Percentiles rank a stretch among this genome's conserved stretches.
Conservation (phyloP, 2,797 vertebrate species). For the Mastacembelus armatus region DNA sequence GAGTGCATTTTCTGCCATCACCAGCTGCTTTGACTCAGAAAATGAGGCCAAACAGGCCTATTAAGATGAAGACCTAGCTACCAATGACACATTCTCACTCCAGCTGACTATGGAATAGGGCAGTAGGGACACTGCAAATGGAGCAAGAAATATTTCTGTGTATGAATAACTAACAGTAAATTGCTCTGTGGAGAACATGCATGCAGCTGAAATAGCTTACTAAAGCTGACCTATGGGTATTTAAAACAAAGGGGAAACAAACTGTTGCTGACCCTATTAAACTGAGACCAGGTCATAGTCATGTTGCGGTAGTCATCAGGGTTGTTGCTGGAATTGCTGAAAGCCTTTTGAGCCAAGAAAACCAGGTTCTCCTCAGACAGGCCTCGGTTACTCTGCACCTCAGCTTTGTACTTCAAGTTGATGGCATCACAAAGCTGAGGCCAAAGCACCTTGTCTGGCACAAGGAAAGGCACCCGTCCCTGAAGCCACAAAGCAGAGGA, state of each 20-base stretch:
- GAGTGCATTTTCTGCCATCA: slow-evolving; percentile 40
- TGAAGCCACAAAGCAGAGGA: slow-evolving; percentile 55
- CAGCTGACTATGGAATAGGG: slow-evolving; percentile 23
- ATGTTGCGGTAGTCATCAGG: slow-evolving; percentile 92
- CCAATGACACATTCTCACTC: slow-evolving; percentile 46
- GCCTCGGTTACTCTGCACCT: slow-evolving; percentile 95
- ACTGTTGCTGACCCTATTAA: slow-evolving; percentile 89
- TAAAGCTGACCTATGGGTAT: slow-evolving; percentile 23
- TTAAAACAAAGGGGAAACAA: slow-evolving; percentile 21
- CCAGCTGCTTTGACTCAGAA: slow-evolving; percentile 53
- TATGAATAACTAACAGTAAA: slow-evolving; percentile 53
- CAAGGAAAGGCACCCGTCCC: slow-evolving; percentile 95
- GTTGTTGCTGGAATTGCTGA: slow-evolving; percentile 88
- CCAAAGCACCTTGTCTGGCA: slow-evolving; percentile 96
- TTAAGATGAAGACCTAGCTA: slow-evolving; percentile 62
- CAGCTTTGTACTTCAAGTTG: slow-evolving; percentile 98
- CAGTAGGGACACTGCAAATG: slow-evolving; percentile 50
- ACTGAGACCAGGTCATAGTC: slow-evolving; percentile 97
- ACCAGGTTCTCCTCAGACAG: slow-evolving; percentile 96
- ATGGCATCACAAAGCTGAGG: slow-evolving; percentile 96
- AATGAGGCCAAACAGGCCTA: slow-evolving; percentile 68
- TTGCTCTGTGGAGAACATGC: slow-evolving; percentile 6
- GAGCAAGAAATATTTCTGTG: slow-evolving; percentile 52
- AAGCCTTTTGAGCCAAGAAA: slow-evolving; percentile 97
- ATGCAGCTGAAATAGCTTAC: slow-evolving; percentile 4